Base-by-base conservation (phyloP, 1,140 invertebrate genomes). In the Liolophura sinensis region DNA sequence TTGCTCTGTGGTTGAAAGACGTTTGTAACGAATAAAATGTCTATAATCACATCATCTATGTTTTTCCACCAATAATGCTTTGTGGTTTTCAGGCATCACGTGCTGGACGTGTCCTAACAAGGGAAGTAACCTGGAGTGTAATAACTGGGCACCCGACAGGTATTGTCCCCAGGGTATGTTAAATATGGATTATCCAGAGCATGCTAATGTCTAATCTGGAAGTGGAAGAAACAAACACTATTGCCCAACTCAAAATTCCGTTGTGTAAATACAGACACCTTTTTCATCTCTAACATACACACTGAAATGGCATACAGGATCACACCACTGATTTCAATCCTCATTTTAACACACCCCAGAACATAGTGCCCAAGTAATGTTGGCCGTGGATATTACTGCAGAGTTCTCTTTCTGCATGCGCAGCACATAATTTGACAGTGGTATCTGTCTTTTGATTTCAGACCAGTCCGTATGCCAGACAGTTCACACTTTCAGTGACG, bases 401-500 rank as follows among this genome's bases (percentile, higher is more conserved):
- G 3, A 40, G 31, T 40, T 40, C 31, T 9, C 31, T 40, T 40
- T 9, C n/a, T n/a, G n/a, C n/a, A n/a, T n/a, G n/a, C n/a, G n/a
- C n/a, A n/a, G n/a, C n/a, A n/a, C n/a, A n/a, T n/a, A n/a, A n/a
- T n/a, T n/a, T n/a, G n/a, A n/a, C n/a, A n/a, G n/a, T n/a, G 18
- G 16, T 46, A 20, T 57, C 1, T 60, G 25, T 57, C 27, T 49
- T 65, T 57, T 12, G 47, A 16, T 67, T 73, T 54, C 68, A 76
- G 74, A 69, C 22, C 68, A 70, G 24, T 70, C 72, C 14, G 74
- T 76, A 16, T 76, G 72, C 52, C 66, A 67, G 66, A 76, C 74
- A 9, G 61, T 68, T 7, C 74, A 76, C 64, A 49, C 54, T 9
- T 56, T 76, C 14, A 22, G 67, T 27, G 22, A n/a, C 0, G 24